These are phyloP conservation scores for Lanius ludovicianus DNA, from an alignment of 2,113 vertebrate genomes.

Conservation along the genomic window DNA sequence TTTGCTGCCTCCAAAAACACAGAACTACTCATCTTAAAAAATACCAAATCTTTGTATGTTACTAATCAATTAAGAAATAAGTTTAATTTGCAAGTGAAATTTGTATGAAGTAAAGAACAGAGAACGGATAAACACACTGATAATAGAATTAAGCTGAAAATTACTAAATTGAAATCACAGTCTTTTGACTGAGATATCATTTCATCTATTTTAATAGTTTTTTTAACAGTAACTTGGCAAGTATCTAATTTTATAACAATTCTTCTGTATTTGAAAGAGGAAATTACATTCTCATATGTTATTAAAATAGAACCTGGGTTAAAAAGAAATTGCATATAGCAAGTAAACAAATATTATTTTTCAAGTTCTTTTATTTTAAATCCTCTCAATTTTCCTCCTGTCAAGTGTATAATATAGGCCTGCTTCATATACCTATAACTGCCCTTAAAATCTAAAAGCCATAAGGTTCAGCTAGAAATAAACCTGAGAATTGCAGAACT, in stretches of 20 bases:
- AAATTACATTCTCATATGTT: neutral
- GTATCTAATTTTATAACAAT: neutral
- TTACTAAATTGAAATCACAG: neutral
- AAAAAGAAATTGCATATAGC: neutral
- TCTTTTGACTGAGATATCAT: neutral
- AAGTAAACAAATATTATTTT: neutral
- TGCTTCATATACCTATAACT: neutral
- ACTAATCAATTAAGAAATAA: neutral
- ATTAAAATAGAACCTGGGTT: neutral
- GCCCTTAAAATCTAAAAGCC: neutral
- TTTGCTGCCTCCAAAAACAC: neutral
- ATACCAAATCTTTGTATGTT: neutral
- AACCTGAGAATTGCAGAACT: neutral
- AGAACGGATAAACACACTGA: neutral
- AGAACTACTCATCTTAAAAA: neutral
- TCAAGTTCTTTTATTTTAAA: neutral
- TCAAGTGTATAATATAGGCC: neutral
- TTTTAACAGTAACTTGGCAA: neutral
- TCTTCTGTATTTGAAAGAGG: neutral
- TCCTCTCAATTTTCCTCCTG: neutral
- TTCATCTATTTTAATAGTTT: neutral
- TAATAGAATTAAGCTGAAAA: neutral
- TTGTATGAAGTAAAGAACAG: neutral
- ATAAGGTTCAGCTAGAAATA: neutral
- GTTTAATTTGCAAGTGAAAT: neutral